phyloP scores from a whole-genome alignment of 2,797 vertebrate genomes.

The Poeciliopsis paucimaculata region DNA sequence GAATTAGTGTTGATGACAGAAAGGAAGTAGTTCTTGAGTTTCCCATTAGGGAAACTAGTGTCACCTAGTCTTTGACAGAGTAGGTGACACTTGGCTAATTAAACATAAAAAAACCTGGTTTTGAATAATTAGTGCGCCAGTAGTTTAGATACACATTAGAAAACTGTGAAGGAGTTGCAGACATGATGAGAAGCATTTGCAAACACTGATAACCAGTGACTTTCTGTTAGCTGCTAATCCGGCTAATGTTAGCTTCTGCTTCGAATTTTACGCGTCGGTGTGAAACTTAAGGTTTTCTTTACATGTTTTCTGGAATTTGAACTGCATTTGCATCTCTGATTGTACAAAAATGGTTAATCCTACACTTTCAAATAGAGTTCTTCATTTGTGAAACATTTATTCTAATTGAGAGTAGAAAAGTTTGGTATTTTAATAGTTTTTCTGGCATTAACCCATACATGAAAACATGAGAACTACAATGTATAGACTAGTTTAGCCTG shows the following conservation, averaged over 20 bases:
- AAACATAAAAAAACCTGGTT: background rate
- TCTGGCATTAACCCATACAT: background rate
- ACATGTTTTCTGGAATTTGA: background rate
- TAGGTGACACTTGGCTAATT: background rate
- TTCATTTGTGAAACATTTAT: background rate
- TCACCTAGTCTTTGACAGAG: background rate
- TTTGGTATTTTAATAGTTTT: background rate
- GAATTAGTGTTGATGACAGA: background rate
- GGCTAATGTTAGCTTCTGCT: background rate
- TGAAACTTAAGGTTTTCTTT: background rate
- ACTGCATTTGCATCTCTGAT: background rate
- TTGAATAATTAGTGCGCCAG: background rate
- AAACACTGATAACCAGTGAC: background rate
- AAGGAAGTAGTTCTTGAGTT: background rate
- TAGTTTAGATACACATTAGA: background rate
- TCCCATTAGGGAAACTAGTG: too few relatives aligned
- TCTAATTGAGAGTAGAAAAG: background rate
- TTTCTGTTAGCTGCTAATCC: background rate
- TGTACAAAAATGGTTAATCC: background rate
- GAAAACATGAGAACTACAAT: background rate
- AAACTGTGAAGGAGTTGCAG: background rate
- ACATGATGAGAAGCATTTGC: background rate
- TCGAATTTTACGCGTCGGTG: background rate
- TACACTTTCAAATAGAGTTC: background rate
- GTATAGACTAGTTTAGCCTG: background rate